Evolutionary conservation across 23 tunicate genomes (phyloP), one percentile per base, ranked within the genome.

Genomic region (Halocynthia aurantium): DNA sequence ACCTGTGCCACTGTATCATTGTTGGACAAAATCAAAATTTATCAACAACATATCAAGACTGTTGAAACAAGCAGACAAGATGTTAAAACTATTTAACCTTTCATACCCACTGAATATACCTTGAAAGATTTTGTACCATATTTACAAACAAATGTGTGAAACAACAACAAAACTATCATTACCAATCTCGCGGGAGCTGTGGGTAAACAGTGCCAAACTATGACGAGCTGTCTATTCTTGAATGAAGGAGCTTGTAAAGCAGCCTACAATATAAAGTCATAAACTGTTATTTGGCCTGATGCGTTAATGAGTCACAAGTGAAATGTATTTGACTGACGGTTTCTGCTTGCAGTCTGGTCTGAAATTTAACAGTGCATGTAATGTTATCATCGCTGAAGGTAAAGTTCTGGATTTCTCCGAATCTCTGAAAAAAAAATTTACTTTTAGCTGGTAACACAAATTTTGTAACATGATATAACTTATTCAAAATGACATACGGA

Each of bases 341-440:
- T 73, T 88, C 95, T 6, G 99, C 99, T 31, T 78, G 86, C 10
- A 77, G 85, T 51, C 99, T 71, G 52, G 88, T 75, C 31, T 86
- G 80, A 76, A 80, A 94, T 53, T 94, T 90, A 55, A 94, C 77
- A 51, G 78, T 81, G 76, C 86, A 88, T 11, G 88, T 80, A 70
- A 81, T 72, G 8, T 80, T 87, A 22, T 88, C 91, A n/a, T 94
- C 99, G 73, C 72, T 87, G 61, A 84, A 94, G 0, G 73, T 44
- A 54, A 80, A 81, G 13, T 63, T 78, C 56, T 86, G 91, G 50
- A 94, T 77, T 62, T 94, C 99, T 5, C 99, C 99, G 58, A 84
- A 85, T n/a, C 82, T 77, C 97, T 91, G 72, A 49, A 78, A 62
- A 49, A 78, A 22, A 78, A 49, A 49, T 15, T 40, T 1, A 13